Evolutionary conservation across 2,888 invertebrate genomes (phyloP), one percentile per base, ranked within the genome.

Genomic region (Bugulina stolonifera): DNA sequence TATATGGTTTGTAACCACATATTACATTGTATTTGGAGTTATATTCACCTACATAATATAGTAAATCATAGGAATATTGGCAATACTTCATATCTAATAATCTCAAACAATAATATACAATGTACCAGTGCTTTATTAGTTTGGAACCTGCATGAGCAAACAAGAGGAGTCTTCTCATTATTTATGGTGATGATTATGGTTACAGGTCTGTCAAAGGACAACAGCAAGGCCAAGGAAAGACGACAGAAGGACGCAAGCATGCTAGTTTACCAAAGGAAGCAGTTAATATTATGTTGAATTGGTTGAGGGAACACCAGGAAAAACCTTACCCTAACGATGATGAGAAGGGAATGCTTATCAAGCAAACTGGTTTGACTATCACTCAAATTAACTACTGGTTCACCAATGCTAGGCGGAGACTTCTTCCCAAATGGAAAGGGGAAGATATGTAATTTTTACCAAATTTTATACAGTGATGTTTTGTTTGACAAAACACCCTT

Each of bases 331-430:
- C 84, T 18, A 84, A 83, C 73, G 84, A 84, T 72, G 83, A 83
- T 69, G 83, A 84, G 77, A 84, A 84, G 74, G 82, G 82, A 35
- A 81, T 81, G 81, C 75, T 84, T 35, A 82, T 84, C 69, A 80
- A 80, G 75, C 80, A 82, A 75, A 84, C 84, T 23, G 81, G 82
- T 72, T 78, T 84, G 1, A 81, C 82, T 1, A 84, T 83, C 71
- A 83, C 82, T 74, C 84, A 84, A 75, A 83, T 84, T 72, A 84
- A 84, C 77, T 84, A 84, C 75, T 84, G 84, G 84, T 84, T 84
- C 75, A 83, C 83, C 32, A 84, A 84, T 73, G 84, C 84, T 14
- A 76, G 84, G n/a, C 76, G 84, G 32, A 77, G 84, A 72, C 82
- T 83, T 73, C 77, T 84, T 73, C 84, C 84, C 71, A 84, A 84